Base-by-base conservation (phyloP, 2,888 invertebrate genomes). In the Nebria brevicollis region DNA sequence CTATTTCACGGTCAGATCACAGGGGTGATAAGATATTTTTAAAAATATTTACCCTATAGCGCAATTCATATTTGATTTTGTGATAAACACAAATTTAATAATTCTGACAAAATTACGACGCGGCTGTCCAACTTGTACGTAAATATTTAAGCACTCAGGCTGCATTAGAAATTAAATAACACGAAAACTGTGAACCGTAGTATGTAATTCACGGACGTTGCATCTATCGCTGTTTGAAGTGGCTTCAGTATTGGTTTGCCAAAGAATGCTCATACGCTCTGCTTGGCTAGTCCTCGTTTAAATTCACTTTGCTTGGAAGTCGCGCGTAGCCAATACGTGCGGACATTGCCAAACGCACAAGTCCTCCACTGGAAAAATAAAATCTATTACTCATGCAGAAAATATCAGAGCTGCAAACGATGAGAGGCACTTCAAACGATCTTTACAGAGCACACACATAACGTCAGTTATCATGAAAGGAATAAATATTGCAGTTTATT, bases 1-100 rank as follows among this genome's bases (percentile, higher is more conserved):
- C 75, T 74, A 80, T 80, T 80, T 80, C 75, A 75, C 80, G 80
- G 80, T 75, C 75, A 75, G 75, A 26, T 34, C 78, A 42, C 20
- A 73, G 72, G 75, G 80, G 80, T 26, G 15, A 54, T 54, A 54
- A 54, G 4, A 54, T 54, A 7, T 2, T 54, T 54, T 54, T 54
- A 3, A 11, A 11, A 8, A 7, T 54, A 8, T 8, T 11, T 6
- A 13, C 11, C 13, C 8, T 54, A 54, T 54, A 11, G 54, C 8
- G 54, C 54, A 54, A 54, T 54, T 54, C 54, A 54, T 54, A 13
- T 54, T 34, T 54, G 3, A 54, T 54, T 11, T 54, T 54, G 54
- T 0, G 11, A 54, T 13, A 11, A 5, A 34, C 0, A 34, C 34
- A 34, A 34, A 34, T 34, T 34, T 34, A 2, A 34, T 34, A 34